Base-by-base conservation (phyloP, 2,113 vertebrate genomes). In the Rhagologus leucostigma region DNA sequence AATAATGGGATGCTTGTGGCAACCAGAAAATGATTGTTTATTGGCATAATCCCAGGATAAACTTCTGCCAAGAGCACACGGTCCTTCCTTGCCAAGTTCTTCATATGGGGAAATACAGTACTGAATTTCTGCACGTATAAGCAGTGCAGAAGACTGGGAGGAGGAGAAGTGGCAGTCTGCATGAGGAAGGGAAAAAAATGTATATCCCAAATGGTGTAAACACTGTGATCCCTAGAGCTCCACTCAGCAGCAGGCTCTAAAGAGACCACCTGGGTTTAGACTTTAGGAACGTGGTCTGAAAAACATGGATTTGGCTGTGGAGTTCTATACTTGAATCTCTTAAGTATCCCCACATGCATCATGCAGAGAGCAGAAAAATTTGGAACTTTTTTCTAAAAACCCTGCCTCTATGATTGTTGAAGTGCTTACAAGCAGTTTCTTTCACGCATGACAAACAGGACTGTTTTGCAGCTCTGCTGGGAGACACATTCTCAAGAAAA, bases 1-100 rank as follows among this genome's bases (percentile, higher is more conserved):
- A 97, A 96, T 86, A 97, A 97, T 89, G 57, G 89, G 78, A 95
- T 92, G 84, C 89, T 95, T 96, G 89, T 97, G 95, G 95, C 95
- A 96, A 94, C 82, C 42, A 93, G 84, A 96, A 95, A 96, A 93
- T 96, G 92, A 95, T 91, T 95, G 93, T 84, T 96, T 96, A 37
- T 95, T 97, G 95, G 95, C 94, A 71, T 90, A 57, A 79, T 74
- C 64, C 96, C 92, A 95, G 78, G 63, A 57, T 41, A 87, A 90
- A 59, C 89, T 89, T 79, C 84, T 97, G 96, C 94, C 96, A 97
- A 97, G 78, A 95, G 94, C 83, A 88, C 18, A 11, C 3, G 1
- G 85, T 79, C 76, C 93, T 68, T 90, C 33, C 47, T 95, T 95
- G 93, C 94, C 96, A 95, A 11, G 71, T 90, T 74, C 90, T 94